Evolutionary conservation across 2,888 invertebrate species (phyloP).

Genomic region (Dexiosoma caninum): DNA sequence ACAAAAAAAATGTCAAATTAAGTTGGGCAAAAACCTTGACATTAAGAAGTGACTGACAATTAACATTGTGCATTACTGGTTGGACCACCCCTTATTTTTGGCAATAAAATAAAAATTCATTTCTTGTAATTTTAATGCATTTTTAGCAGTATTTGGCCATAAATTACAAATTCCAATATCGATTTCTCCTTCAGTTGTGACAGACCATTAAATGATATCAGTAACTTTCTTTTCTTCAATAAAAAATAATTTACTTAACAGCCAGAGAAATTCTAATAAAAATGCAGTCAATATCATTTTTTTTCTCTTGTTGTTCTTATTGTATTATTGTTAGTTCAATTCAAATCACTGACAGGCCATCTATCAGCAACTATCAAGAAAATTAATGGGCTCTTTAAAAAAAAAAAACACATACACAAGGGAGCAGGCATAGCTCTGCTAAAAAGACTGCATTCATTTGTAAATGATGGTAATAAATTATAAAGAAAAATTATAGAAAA

Average conservation of each 20-base stretch:
- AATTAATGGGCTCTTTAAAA: slow-evolving; percentile 52
- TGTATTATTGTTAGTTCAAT: slow-evolving; percentile 3
- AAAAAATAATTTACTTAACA: slow-evolving; percentile 1
- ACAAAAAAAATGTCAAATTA: too few relatives aligned
- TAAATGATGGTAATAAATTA: slow-evolving; percentile 51
- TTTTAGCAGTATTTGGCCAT: too few relatives aligned
- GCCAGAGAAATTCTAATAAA: not conserved
- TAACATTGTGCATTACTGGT: too few relatives aligned
- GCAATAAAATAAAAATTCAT: too few relatives aligned
- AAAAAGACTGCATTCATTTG: slow-evolving; percentile 30
- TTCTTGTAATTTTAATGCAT: too few relatives aligned
- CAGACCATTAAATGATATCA: slow-evolving; percentile 21
- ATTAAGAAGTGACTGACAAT: too few relatives aligned
- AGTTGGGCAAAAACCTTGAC: too few relatives aligned
- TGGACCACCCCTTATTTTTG: too few relatives aligned
- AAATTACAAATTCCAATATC: not conserved
- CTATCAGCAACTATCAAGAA: slow-evolving; percentile 53
- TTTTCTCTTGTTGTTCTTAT: not conserved
- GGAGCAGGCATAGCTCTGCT: slow-evolving; percentile 3
- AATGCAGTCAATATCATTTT: slow-evolving; percentile 7
- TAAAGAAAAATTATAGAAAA: slow-evolving; percentile 43
- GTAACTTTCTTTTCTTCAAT: slow-evolving; percentile 14
- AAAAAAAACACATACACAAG: too few relatives aligned
- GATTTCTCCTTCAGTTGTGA: not conserved
- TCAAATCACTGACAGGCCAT: slow-evolving; percentile 55